Conservation (phyloP, 2,888 invertebrate species). For the Hypena proboscidalis region DNA sequence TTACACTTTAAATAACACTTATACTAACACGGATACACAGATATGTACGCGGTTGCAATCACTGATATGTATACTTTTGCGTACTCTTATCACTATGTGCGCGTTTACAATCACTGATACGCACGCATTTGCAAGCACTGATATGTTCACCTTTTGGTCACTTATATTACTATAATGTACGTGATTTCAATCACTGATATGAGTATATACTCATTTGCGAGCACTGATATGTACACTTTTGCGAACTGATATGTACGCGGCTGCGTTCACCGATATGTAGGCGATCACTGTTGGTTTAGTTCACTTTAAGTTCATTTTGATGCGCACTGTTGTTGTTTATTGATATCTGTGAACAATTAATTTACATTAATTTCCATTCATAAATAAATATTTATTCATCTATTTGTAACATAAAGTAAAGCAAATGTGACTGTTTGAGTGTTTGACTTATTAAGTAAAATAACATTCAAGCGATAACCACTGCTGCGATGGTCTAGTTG, state of each 20-base stretch:
- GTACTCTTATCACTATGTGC: no score
- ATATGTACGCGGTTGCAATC: constrained; percentile 30
- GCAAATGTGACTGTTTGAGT: no score
- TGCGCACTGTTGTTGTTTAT: constrained; percentile 1
- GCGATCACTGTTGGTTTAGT: constrained; percentile 7
- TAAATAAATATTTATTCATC: no score
- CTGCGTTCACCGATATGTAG: constrained; percentile 32
- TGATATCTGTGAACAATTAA: constrained; percentile 30
- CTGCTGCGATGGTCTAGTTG: no score
- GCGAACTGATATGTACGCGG: not conserved
- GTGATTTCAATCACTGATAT: constrained; percentile 36
- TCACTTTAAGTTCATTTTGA: constrained; percentile 25
- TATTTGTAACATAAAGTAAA: no score
- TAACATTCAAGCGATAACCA: no score
- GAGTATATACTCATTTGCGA: no score
- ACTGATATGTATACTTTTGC: constrained; percentile 28
- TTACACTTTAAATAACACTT: constrained; percentile 31
- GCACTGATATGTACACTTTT: constrained; percentile 36
- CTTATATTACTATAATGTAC: constrained; percentile 21
- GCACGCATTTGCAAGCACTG: constrained; percentile 17
- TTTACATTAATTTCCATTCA: no score
- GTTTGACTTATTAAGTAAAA: no score
- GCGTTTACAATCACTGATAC: constrained; percentile 37
- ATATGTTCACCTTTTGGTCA: no score
- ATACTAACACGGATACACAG: constrained; percentile 41